Conservation (phyloP, 2,797 vertebrate genomes). For the Holocentrus rufus region DNA sequence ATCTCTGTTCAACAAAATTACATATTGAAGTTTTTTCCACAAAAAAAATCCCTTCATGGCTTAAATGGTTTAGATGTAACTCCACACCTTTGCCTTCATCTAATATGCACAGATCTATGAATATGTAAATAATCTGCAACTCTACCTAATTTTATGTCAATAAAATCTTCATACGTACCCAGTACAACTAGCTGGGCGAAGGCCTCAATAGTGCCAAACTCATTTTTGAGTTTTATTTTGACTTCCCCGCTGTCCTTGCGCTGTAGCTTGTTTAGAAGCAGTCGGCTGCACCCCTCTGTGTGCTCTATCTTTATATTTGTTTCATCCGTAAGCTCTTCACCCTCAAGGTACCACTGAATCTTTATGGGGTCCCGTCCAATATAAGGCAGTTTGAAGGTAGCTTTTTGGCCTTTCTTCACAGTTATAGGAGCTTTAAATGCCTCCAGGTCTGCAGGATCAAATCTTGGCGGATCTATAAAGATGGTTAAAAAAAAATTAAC, state of each 20-base stretch:
- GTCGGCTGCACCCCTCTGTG: slow-evolving; percentile 71
- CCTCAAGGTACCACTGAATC: slow-evolving; percentile 88
- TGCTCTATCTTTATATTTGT: slow-evolving; percentile 80
- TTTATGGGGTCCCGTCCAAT: slow-evolving; percentile 86
- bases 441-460: slow-evolving; percentile 79
- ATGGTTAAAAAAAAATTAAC: not conserved
- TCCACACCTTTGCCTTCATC: no score
- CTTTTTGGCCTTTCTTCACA: slow-evolving; percentile 87
- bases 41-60: no score
- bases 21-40: no score
- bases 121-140: no score
- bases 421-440: slow-evolving; percentile 78
- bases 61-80: no score
- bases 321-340: slow-evolving; percentile 81
- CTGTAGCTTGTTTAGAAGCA: slow-evolving; percentile 83
- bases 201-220: slow-evolving; percentile 84
- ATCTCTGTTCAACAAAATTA: no score
- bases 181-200: slow-evolving; percentile 81
- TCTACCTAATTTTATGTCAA: not conserved
- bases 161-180: slow-evolving; percentile 78
- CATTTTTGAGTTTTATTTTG: slow-evolving; percentile 88
- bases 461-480: slow-evolving; percentile 86
- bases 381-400: slow-evolving; percentile 84
- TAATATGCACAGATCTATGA: no score
- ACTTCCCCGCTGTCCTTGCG: slow-evolving; percentile 89